phyloP scores from a whole-genome alignment of 2,888 invertebrate species.

The Seladonia tumulorum region DNA sequence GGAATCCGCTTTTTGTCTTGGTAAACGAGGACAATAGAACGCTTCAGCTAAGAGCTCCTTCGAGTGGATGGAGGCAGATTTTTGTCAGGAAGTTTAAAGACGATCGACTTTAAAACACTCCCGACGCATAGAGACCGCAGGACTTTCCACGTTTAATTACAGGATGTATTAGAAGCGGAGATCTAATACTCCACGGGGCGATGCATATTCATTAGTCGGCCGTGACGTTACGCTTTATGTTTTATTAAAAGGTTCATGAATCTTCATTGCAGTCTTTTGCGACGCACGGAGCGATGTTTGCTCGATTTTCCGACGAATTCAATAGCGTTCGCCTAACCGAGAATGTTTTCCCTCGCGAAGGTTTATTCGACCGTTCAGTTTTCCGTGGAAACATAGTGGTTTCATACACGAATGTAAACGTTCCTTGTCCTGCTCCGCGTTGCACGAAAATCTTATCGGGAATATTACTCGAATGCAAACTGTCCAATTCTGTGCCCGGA shows the following conservation, averaged over 20 bases:
- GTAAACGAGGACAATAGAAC: not conserved
- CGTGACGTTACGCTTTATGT: conserved; percentile 25
- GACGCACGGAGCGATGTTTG: not conserved
- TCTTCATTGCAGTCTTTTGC: conserved; percentile 10
- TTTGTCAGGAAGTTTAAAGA: not conserved
- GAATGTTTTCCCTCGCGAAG: not conserved
- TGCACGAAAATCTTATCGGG: not conserved
- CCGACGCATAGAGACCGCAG: not conserved
- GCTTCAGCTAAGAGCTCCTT: not conserved
- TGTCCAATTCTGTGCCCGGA: not conserved
- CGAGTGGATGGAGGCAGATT: not conserved
- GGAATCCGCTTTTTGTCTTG: not conserved
- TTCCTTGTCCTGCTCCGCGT: not conserved
- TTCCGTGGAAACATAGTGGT: not conserved
- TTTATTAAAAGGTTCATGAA: conserved; percentile 39
- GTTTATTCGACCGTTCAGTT: not conserved
- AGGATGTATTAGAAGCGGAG: not conserved
- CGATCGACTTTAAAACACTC: not conserved
- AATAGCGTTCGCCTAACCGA: not conserved
- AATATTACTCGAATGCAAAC: not conserved
- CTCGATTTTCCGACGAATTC: not conserved
- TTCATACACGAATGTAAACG: not conserved
- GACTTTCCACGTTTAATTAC: not conserved
- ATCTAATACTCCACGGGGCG: not conserved
- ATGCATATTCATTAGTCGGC: conserved; percentile 45